Percentiles rank a stretch among this genome's conserved stretches.
Evolutionary conservation across 2,797 vertebrate species (phyloP).

Genomic region (Odontamblyopus lacepedii): DNA sequence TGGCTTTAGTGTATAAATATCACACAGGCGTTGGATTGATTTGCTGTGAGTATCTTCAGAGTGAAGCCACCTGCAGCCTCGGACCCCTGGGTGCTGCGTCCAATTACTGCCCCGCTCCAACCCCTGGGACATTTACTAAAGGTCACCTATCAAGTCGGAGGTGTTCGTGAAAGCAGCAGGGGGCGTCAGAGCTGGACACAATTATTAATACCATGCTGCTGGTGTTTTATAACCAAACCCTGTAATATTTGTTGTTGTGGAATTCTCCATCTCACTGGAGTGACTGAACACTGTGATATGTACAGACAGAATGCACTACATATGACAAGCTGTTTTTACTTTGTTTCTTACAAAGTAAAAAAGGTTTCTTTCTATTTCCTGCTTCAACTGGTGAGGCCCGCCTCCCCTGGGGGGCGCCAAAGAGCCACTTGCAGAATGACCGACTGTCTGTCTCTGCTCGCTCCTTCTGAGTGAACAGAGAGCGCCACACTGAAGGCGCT

Average conservation of each 20-base stretch:
- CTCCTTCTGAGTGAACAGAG: too few species aligned
- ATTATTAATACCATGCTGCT: background rate
- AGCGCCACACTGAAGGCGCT: too few species aligned
- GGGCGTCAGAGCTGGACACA: background rate
- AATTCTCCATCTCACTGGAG: background rate
- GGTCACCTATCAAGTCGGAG: background rate
- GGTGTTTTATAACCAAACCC: background rate
- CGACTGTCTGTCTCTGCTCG: too few species aligned
- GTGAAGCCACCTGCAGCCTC: background rate
- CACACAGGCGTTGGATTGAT: background rate
- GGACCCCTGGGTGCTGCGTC: background rate
- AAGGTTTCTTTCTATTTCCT: too few species aligned
- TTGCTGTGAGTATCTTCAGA: slow-evolving; percentile 19
- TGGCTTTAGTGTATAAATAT: background rate
- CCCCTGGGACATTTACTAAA: slow-evolving; percentile 1
- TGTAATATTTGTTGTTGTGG: background rate
- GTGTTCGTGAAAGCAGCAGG: background rate
- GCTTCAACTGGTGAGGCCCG: too few species aligned
- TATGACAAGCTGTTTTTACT: background rate
- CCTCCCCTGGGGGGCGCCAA: too few species aligned
- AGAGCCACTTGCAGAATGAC: too few species aligned
- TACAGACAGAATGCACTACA: background rate
- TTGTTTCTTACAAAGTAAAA: too few species aligned
- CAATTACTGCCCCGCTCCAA: background rate
- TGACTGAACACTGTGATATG: background rate